These are phyloP conservation scores for Mnemiopsis leidyi DNA, from an alignment of 37 sponge, comb jelly and placozoan species.

Conservation along the genomic window DNA sequence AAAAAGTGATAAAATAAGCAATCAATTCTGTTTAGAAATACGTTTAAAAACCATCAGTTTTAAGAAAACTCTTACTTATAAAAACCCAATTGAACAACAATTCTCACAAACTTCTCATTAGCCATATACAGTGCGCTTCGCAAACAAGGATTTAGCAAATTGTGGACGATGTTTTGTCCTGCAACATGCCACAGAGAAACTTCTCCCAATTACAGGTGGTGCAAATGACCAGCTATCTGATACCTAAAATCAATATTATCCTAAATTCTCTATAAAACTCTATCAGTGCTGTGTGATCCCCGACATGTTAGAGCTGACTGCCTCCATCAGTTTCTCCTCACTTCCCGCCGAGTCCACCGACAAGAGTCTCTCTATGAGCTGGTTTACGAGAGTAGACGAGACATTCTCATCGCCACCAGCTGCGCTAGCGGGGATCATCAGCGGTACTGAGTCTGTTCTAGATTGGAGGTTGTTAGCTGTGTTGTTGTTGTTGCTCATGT, in stretches of 20 bases:
- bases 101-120: too few species aligned
- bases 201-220: too few species aligned
- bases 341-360: not conserved
- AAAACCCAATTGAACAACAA: too few species aligned
- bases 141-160: too few species aligned
- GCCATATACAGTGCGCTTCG: too few species aligned
- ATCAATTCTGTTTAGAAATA: not conserved
- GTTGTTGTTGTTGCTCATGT: not conserved
- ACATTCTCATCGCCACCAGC: not conserved
- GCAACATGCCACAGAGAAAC: too few species aligned
- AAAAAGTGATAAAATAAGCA: not conserved
- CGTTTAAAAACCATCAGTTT: not conserved
- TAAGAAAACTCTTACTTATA: not conserved
- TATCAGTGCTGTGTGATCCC: constrained; percentile 34
- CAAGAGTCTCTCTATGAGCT: not conserved
- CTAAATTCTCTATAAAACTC: too few species aligned
- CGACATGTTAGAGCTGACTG: not conserved
- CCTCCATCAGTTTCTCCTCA: not conserved
- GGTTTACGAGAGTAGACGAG: not conserved
- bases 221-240: too few species aligned
- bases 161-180: too few species aligned
- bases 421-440: constrained; percentile 7
- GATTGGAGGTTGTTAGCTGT: not conserved
- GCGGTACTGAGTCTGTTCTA: constrained; percentile 1
- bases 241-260: too few species aligned